Evolutionary conservation across 1,140 invertebrate species (phyloP).

Genomic region (Euura lappo): DNA sequence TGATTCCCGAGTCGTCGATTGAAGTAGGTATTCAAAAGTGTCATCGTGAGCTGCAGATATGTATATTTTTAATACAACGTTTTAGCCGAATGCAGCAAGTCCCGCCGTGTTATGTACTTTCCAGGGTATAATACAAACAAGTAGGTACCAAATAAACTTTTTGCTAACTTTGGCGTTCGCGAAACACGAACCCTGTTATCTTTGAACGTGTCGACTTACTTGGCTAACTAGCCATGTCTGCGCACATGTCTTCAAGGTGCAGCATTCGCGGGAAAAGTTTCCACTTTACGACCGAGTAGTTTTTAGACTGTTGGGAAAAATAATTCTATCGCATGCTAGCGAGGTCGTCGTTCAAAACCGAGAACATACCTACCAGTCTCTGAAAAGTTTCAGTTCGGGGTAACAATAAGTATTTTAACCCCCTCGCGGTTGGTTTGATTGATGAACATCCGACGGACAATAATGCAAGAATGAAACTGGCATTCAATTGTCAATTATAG

Average conservation of each 20-base stretch:
- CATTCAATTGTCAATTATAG: too few species aligned
- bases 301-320: not conserved
- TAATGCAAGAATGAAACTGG: too few species aligned
- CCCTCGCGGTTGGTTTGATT: too few species aligned
- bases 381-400: not conserved
- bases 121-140: not conserved
- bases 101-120: too few species aligned
- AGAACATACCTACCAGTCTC: not conserved
- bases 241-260: slow-evolving; percentile 21
- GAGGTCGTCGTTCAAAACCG: not conserved
- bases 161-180: slow-evolving; percentile 41
- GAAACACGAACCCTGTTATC: slow-evolving; percentile 45
- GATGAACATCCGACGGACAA: too few species aligned
- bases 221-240: slow-evolving; percentile 46
- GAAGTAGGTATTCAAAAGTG: too few species aligned
- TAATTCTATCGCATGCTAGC: not conserved
- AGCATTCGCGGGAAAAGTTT: slow-evolving; percentile 34
- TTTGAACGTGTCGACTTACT: slow-evolving; percentile 49
- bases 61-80: too few species aligned
- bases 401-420: not conserved
- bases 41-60: too few species aligned
- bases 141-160: slow-evolving; percentile 38
- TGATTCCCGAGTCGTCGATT: too few species aligned
- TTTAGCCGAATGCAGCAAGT: too few species aligned
- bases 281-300: slow-evolving; percentile 31